Base-by-base conservation (phyloP, 2,797 vertebrate genomes). In the Cyclopterus lumpus region DNA sequence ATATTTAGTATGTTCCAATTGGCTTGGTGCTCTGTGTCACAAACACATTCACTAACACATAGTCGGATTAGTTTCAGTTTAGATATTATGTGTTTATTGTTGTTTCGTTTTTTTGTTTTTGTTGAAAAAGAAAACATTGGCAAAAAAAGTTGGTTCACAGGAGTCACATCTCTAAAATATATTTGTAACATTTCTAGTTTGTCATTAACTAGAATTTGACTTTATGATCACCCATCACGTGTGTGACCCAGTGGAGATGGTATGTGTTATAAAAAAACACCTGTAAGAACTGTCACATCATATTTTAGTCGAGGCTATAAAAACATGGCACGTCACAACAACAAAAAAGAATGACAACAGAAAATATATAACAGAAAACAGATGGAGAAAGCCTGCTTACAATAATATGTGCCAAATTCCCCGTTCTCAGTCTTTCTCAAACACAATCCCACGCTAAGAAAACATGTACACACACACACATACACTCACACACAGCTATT, bases 161-260 rank as follows among this genome's bases (percentile, higher is more conserved):
- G 42, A 46, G 38, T 8, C 20, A 14, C 8, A 22, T 8, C 53
- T 26, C 60, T 79, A 53, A 77, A 84, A 67, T 8, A 28, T 58
- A 69, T 76, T 73, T n/a, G 48, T n/a, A 18, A 51, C 30, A 6
- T 61, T 67, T 76, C 42, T 73, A 71, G 88, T 89, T 90, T 77
- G 22, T 44, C 64, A 89, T 90, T 91, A 90, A 89, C 89, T 73
- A 2, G 1, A 2, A 42, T 62, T 77, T 61, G 59, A 75, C 38
- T 63, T 16, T 61, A 20, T 49, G 24, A 77, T 72, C 40, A 40
- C 18, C 18, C 15, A 38, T 2, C 14, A 6, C 67, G 28, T 57
- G 24, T 46, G 46, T 79, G 67, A 80, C 70, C 62, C 16, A 69
- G 42, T 48, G 12, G 8, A 60, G 26, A 70, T 60, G 34, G 20